Conservation (phyloP, 2,888 invertebrate species). For the Morinoia aosen region DNA sequence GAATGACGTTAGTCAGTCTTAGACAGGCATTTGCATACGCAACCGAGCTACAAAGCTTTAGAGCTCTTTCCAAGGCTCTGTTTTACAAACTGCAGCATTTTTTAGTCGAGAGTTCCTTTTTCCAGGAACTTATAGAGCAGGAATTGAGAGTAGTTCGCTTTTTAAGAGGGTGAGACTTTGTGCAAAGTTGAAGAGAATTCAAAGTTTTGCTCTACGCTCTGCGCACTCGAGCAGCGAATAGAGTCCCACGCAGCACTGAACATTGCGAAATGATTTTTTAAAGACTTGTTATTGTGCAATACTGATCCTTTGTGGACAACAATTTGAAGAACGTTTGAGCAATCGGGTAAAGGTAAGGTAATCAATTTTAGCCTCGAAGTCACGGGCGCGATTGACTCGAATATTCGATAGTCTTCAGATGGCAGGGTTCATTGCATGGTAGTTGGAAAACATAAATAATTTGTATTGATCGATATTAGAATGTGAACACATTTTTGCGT, state of each 20-base stretch:
- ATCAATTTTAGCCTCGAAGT: neutral
- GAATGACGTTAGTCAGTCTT: constrained; percentile 39
- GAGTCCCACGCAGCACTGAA: neutral
- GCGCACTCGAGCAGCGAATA: neutral
- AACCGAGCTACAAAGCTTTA: constrained; percentile 36
- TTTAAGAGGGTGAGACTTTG: neutral
- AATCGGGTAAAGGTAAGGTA: neutral
- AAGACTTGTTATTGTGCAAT: neutral
- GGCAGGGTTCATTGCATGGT: no score
- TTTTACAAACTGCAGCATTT: constrained; percentile 29
- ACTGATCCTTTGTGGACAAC: neutral
- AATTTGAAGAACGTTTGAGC: neutral
- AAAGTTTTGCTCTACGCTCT: neutral
- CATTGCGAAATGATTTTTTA: neutral
- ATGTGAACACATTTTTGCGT: no score
- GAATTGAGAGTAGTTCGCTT: constrained; percentile 2
- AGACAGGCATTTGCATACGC: constrained; percentile 40
- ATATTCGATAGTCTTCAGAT: no score
- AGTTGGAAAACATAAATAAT: no score
- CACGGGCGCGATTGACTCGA: no score
- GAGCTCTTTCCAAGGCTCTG: constrained; percentile 18
- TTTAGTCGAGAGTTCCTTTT: neutral
- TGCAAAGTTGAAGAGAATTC: neutral
- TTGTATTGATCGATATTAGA: no score
- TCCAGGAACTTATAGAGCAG: constrained; percentile 4